These are phyloP conservation scores for Phytoseiulus persimilis DNA, from an alignment of 2,888 invertebrate species.

Conservation along the genomic window DNA sequence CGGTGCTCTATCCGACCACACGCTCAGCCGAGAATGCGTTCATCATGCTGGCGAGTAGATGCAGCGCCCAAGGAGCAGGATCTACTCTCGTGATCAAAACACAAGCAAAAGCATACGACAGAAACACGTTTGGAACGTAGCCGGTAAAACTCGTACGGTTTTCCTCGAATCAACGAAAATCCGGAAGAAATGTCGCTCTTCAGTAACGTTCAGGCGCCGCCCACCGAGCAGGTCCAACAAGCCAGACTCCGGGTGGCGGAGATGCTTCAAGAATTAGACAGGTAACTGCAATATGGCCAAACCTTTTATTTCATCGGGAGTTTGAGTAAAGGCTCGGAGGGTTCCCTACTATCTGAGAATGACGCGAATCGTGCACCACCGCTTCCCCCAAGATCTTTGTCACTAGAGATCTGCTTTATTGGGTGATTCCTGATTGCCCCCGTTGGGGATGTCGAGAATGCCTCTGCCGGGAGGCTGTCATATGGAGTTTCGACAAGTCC, in stretches of 20 bases:
- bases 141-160: neutral
- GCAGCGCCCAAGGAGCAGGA: neutral
- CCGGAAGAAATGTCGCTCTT: conserved; percentile 6
- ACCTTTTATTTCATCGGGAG: neutral
- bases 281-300: neutral
- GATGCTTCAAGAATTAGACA: conserved; percentile 36
- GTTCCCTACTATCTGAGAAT: no score
- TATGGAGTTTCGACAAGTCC: no score
- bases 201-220: neutral
- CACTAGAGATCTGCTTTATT: no score
- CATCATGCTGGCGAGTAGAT: neutral
- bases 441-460: no score
- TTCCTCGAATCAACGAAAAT: neutral
- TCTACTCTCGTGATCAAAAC: neutral
- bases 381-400: no score
- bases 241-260: neutral
- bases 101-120: neutral
- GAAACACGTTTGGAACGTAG: neutral
- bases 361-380: no score
- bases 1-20: no score
- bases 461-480: no score
- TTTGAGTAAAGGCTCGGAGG: neutral
- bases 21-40: neutral
- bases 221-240: conserved; percentile 15
- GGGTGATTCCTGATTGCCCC: no score